A percentile compares a stretch with the other conserved stretches of the same genome.
These are phyloP conservation scores for Sarcophaga peregrina DNA, from an alignment of 1,140 invertebrate genomes.

Conservation along the genomic window DNA sequence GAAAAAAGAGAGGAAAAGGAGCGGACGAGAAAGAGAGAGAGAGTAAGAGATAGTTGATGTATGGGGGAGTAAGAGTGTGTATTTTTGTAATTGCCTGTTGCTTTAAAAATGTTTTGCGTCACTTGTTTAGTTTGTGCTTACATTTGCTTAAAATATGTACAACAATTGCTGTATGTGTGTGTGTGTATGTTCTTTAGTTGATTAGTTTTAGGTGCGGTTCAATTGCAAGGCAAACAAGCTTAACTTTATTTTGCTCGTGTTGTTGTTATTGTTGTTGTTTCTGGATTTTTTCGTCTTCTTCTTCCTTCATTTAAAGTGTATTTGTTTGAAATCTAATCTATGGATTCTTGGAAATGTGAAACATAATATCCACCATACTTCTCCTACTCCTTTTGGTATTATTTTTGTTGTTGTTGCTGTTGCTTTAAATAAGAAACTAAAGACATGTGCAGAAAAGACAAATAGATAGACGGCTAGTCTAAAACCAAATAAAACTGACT, in stretches of 20 bases:
- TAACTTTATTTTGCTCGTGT: neutral
- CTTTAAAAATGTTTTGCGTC: too few species aligned
- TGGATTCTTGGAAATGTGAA: slow-evolving; percentile 29
- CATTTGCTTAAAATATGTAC: too few species aligned
- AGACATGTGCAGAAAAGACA: slow-evolving; percentile 19
- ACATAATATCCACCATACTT: neutral
- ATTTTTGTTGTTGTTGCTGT: slow-evolving; percentile 5
- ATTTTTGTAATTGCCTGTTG: neutral
- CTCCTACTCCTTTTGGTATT: neutral
- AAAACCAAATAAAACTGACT: too few species aligned
- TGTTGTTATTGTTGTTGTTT: neutral
- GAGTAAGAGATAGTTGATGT: neutral
- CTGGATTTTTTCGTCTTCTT: neutral
- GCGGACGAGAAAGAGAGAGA: too few species aligned
- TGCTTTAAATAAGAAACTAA: neutral
- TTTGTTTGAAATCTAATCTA: slow-evolving; percentile 7
- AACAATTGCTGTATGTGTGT: too few species aligned
- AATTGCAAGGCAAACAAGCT: slow-evolving; percentile 33
- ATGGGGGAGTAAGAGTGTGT: neutral
- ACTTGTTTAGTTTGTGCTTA: too few species aligned
- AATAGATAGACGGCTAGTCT: neutral
- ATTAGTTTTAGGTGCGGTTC: slow-evolving; percentile 26
- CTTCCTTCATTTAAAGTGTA: neutral
- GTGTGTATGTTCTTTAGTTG: neutral
- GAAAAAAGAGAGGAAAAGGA: too few species aligned